Base-by-base conservation (phyloP, 2,888 invertebrate species). In the Anorthoa munda region DNA sequence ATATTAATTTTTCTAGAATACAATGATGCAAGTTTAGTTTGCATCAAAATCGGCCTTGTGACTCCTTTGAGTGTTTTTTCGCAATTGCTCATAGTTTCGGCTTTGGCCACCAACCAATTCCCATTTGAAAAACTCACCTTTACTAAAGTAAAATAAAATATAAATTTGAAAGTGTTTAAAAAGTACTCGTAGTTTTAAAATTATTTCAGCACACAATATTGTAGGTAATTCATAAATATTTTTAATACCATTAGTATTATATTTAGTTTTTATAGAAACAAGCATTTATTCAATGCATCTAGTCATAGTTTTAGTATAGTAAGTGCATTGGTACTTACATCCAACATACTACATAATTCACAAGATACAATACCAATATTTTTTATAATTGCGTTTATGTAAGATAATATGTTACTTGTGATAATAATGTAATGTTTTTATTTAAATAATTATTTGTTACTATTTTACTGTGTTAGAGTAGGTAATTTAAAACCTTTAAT, bases 201-300 rank as follows among this genome's bases (percentile, higher is more conserved):
- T 51, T 51, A 51, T 51, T n/a, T 51, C 18, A 18, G 18, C 15
- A 2, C 2, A 59, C 11, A 23, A 23, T 58, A 2, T 51, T 9
- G 23, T 46, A 17, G 17, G 12, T n/a, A 4, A 7, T 17, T 66
- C 17, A 26, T 17, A 7, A 26, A 12, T 21, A 48, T 13, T 39
- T 56, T 5, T 18, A 56, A 45, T 1, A 4, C 23, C 17, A 26
- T 55, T 66, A 39, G 15, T 0, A 21, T 0, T 21, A 0, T 46
- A n/a, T n/a, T n/a, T n/a, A 55, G 5, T 69, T 26, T 68, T 55
- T 48, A 26, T 46, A 11, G 11, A 2, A 58, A 18, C 17, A 66
- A 55, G 39, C 39, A 66, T 66, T 66, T 66, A 23, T 23, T 39
- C 13, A 58, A 58, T 39, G 2, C 18, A 23, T 45, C 39, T 56